Conservation (phyloP, 2,113 vertebrate genomes). For the Thunnus maccoyii region DNA sequence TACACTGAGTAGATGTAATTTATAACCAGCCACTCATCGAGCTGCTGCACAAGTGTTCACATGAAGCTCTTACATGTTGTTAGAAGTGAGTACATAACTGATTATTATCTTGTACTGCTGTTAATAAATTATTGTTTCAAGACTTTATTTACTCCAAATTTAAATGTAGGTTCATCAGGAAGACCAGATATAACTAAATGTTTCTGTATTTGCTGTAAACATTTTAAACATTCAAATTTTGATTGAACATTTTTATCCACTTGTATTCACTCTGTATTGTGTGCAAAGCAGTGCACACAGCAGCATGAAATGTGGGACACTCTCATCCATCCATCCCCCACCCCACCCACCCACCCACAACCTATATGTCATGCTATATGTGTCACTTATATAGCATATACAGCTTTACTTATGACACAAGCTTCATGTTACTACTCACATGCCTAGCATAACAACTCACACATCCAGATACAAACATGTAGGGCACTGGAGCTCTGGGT, state of each 20-base stretch:
- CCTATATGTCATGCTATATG: conserved; percentile 42
- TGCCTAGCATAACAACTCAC: conserved; percentile 51
- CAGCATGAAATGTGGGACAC: conserved; percentile 16
- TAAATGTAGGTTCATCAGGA: background rate
- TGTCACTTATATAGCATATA: conserved; percentile 43
- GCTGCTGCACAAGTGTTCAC: conserved; percentile 13
- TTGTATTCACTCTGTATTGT: background rate
- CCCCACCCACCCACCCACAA: too few species aligned
- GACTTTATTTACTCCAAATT: background rate
- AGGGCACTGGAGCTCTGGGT: background rate
- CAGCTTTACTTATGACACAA: conserved; percentile 29
- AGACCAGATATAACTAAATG: background rate
- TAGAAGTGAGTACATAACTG: background rate
- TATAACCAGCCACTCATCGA: conserved; percentile 40
- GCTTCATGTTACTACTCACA: conserved; percentile 62
- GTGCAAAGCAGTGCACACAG: background rate
- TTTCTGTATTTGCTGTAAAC: background rate
- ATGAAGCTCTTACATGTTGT: conserved; percentile 16
- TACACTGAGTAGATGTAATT: conserved; percentile 26
- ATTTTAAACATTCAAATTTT: background rate
- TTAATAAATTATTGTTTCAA: background rate
- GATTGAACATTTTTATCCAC: background rate
- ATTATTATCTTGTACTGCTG: background rate
- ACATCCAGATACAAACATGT: conserved; percentile 38
- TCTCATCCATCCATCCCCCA: background rate